phyloP scores from a whole-genome alignment of 2,113 vertebrate species.

The Xenopus borealis region DNA sequence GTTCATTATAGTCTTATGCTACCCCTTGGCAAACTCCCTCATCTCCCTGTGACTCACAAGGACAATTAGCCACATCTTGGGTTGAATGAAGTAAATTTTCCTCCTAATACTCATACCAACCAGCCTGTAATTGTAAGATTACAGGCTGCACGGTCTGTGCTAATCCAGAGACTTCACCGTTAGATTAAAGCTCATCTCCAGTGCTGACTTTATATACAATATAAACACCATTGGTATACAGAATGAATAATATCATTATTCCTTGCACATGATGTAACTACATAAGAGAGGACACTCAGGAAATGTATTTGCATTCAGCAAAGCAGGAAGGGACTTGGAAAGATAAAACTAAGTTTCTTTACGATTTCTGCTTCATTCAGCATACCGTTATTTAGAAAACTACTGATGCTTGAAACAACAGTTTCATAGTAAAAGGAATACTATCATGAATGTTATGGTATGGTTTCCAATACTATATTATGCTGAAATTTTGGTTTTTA shows the following conservation, averaged over 20 bases:
- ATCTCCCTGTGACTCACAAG: neutral
- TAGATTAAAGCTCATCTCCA: neutral
- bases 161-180: neutral
- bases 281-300: neutral
- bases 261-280: neutral
- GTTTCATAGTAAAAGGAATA: too few relatives aligned
- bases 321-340: too few relatives aligned
- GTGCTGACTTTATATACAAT: neutral
- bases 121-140: slow-evolving; percentile 15
- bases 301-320: neutral
- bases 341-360: too few relatives aligned
- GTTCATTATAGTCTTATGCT: neutral
- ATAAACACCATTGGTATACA: neutral
- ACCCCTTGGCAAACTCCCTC: neutral
- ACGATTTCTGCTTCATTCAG: too few relatives aligned
- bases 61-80: slow-evolving; percentile 18
- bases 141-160: neutral
- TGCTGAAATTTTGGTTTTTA: too few relatives aligned
- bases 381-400: too few relatives aligned
- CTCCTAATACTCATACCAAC: neutral
- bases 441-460: too few relatives aligned
- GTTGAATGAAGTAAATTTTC: slow-evolving; percentile 7
- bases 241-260: neutral
- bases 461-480: too few relatives aligned
- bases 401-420: too few relatives aligned